Evolutionary conservation across 2,888 invertebrate species (phyloP), one percentile per base, ranked within the genome.

Genomic region (Deilephila elpenor): DNA sequence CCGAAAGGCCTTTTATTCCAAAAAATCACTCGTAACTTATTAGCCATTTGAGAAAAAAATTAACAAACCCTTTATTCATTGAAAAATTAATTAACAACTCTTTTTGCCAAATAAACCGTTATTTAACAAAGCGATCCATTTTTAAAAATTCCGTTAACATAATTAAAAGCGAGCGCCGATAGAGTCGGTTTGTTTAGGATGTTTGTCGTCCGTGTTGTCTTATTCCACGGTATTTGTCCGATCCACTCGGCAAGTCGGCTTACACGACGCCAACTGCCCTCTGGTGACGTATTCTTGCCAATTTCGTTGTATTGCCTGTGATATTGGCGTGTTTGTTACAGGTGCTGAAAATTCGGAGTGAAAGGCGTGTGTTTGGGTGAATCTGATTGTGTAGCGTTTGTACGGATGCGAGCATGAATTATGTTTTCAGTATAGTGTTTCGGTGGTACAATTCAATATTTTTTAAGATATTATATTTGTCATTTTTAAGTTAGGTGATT

Each of bases 101-200:
- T 56, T 67, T 7, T 25, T 25, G 4, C 14, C 44, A 67, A 67
- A 67, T 44, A 44, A 56, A n/a, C 19, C 56, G 53, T 19, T 5
- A 44, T n/a, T 59, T 5, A 64, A 64, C 20, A 64, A 64, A 44
- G 64, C 20, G 29, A 60, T 44, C 11, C 64, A 51, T 25, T 67
- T 51, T n/a, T 37, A 17, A 51, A 51, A 67, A 44, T 25, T 29
- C 51, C 5, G 37, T 20, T 29, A 61, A 61, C 64, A 64, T 67
- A 25, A 67, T 67, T 67, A 67, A 29, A 67, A 67, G 51, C 14
- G 51, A 67, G 20, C 25, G 14, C 5, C 64, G 25, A 61, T 32
- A 19, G 34, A 19, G 34, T 44, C 78, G 75, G 85, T 87, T 86
- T 87, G 86, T 80, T 85, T 82, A 85, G 87, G 87, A 81, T 86